Conservation (phyloP, 2,797 vertebrate genomes). For the Schizopygopsis pylzovi region DNA sequence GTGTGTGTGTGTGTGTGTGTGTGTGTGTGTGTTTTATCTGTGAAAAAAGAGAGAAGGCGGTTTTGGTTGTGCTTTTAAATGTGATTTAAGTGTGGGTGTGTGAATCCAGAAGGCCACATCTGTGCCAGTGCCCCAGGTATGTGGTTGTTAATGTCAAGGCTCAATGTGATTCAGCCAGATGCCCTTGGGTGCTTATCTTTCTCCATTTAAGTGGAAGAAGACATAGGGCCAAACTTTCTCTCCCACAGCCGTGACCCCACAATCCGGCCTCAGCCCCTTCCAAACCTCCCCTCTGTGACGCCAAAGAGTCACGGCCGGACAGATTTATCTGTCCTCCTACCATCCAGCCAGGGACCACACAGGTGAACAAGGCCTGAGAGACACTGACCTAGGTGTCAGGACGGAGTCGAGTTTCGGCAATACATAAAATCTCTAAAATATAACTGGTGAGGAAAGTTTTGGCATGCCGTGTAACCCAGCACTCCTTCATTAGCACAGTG, state of each 20-base stretch:
- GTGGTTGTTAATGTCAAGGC: slow-evolving; percentile 61
- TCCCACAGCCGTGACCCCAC: slow-evolving; percentile 37
- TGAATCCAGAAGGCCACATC: slow-evolving; percentile 50
- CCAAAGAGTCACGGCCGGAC: slow-evolving; percentile 44
- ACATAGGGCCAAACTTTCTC: slow-evolving; percentile 35
- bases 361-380: slow-evolving; percentile 52
- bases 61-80: slow-evolving; percentile 4
- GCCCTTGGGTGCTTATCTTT: slow-evolving; percentile 67
- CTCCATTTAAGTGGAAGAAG: slow-evolving; percentile 45
- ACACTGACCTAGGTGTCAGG: slow-evolving; percentile 15
- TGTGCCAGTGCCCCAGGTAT: slow-evolving; percentile 63
- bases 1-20: neutral
- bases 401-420: slow-evolving; percentile 27
- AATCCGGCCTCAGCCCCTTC: slow-evolving; percentile 54
- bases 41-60: neutral
- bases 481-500: slow-evolving; percentile 44
- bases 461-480: slow-evolving; percentile 2
- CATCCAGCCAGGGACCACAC: slow-evolving; percentile 53
- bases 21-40: neutral
- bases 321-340: slow-evolving; percentile 61
- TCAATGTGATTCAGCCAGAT: slow-evolving; percentile 39
- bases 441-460: slow-evolving; percentile 14
- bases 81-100: slow-evolving; percentile 11
- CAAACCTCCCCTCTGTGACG: neutral
- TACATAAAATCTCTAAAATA: slow-evolving; percentile 23